Evolutionary conservation across 2,888 invertebrate genomes (phyloP).

Genomic region (Ischnus inquisitorius): DNA sequence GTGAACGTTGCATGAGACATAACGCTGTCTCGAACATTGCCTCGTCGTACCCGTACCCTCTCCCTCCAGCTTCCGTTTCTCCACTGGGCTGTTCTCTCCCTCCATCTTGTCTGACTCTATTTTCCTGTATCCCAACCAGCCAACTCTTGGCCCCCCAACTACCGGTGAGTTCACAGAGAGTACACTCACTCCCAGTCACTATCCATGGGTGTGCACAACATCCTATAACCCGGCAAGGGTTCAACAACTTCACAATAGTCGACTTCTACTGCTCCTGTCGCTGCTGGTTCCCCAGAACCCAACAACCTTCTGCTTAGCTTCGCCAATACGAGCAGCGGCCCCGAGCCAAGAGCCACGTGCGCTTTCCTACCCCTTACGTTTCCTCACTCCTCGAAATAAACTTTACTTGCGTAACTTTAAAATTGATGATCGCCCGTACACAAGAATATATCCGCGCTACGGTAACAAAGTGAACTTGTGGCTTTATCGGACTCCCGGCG

Average conservation of each 20-base stretch:
- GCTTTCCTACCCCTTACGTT: conserved; percentile 29
- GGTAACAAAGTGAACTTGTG: conserved; percentile 66
- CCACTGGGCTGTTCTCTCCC: conserved; percentile 19
- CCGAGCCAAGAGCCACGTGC: conserved; percentile 3
- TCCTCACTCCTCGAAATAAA: conserved; percentile 74
- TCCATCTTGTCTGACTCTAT: conserved; percentile 46
- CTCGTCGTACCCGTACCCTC: conserved; percentile 18
- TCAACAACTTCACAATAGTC: conserved; percentile 80
- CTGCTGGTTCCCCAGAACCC: conserved; percentile 22
- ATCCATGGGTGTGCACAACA: conserved; percentile 51
- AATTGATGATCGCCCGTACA: conserved; percentile 79
- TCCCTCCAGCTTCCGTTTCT: conserved; percentile 35
- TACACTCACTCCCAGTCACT: conserved; percentile 21
- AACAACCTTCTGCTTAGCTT: conserved; percentile 17
- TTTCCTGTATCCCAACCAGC: conserved; percentile 40
- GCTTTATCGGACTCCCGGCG: conserved; percentile 55
- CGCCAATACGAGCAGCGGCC: not conserved
- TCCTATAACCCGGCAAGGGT: conserved; percentile 61
- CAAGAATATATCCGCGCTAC: conserved; percentile 72
- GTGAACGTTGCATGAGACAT: conserved; percentile 70
- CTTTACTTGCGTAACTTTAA: conserved; percentile 80
- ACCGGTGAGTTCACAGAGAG: conserved; percentile 13
- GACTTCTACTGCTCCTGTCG: conserved; percentile 59
- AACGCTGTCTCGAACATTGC: conserved; percentile 60
- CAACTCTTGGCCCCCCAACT: conserved; percentile 39